phyloP scores from a whole-genome alignment of 2,797 vertebrate genomes.

The Sebastes oblongus region DNA sequence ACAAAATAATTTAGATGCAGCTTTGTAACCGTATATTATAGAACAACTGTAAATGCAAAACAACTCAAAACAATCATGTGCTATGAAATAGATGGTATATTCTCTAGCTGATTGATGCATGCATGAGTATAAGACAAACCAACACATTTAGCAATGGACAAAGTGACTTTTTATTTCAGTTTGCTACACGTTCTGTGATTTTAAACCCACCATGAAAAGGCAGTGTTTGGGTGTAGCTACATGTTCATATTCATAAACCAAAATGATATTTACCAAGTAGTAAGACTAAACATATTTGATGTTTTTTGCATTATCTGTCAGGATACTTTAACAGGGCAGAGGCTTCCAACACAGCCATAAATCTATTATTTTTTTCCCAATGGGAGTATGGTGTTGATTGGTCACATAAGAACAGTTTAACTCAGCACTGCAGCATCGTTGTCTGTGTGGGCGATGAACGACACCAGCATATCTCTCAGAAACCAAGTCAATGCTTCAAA shows the following conservation, averaged over 20 bases:
- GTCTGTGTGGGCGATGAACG: background rate
- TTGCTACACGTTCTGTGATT: background rate
- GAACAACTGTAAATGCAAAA: no score
- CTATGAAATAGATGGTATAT: background rate
- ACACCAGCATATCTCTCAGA: background rate
- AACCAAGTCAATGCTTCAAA: background rate
- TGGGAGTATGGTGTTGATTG: background rate
- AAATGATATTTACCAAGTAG: background rate
- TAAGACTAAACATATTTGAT: background rate
- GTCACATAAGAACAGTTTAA: background rate
- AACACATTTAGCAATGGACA: background rate
- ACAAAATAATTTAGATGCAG: no score
- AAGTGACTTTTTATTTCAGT: background rate
- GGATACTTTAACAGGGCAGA: no score
- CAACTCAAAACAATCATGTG: no score
- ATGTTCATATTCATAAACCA: background rate
- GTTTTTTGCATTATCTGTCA: no score
- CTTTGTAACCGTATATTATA: no score
- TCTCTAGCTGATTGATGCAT: background rate
- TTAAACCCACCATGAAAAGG: background rate
- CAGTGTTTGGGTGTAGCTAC: background rate
- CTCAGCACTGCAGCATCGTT: background rate
- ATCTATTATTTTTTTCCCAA: background rate
- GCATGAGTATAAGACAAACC: background rate
- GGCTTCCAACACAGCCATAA: background rate